Evolutionary conservation across 2,113 vertebrate species (phyloP).

Genomic region (Probosciger aterrimus): DNA sequence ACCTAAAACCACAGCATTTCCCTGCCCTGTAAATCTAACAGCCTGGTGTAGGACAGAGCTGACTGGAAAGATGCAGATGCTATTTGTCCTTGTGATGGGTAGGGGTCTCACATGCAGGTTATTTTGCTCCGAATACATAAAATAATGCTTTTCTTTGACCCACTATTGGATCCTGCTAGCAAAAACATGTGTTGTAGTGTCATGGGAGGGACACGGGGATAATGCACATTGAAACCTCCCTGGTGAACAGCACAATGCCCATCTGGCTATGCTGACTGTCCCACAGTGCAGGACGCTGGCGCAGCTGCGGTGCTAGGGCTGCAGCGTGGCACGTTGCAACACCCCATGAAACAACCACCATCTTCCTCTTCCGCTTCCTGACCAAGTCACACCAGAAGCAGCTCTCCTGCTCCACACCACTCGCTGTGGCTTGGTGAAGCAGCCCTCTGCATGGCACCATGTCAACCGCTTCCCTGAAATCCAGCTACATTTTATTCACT

Average conservation of each 20-base stretch:
- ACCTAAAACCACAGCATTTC: not conserved
- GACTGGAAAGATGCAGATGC: not conserved
- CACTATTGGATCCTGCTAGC: not conserved
- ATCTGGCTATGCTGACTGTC: not conserved
- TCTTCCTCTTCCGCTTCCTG: not conserved
- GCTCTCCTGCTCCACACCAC: not conserved
- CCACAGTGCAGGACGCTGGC: fast-evolving
- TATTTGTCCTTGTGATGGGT: not conserved
- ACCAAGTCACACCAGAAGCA: not conserved
- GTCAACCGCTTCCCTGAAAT: not conserved
- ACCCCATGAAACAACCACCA: not conserved
- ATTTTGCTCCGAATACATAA: not conserved
- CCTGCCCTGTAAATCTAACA: not conserved
- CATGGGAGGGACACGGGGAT: fast-evolving
- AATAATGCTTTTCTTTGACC: not conserved
- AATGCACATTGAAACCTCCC: fast-evolving
- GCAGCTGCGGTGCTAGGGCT: fast-evolving
- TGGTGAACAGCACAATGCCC: not conserved
- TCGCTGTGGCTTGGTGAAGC: not conserved
- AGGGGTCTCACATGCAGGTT: not conserved
- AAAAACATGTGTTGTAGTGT: not conserved
- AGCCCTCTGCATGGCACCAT: not conserved
- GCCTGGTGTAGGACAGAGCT: not conserved
- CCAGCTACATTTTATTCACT: not conserved
- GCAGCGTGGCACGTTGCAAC: not conserved